Conservation (phyloP, 1,140 invertebrate genomes). For the Lucilia cuprina region DNA sequence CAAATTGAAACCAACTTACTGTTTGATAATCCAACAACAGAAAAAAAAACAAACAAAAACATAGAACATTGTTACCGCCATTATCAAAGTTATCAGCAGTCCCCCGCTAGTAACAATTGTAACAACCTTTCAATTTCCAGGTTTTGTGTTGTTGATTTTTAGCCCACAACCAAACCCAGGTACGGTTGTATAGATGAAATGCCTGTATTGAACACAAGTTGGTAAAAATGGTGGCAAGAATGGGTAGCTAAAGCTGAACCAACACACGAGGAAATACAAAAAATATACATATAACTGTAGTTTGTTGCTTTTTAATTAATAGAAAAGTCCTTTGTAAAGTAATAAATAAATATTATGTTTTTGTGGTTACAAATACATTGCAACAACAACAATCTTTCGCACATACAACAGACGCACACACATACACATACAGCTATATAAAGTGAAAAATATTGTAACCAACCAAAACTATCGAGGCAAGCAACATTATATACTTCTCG, state of each 20-base stretch:
- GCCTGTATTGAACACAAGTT: background rate
- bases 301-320: slow-evolving; percentile 64
- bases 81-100: background rate
- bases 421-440: no score
- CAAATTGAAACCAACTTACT: slow-evolving; percentile 16
- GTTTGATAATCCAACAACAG: slow-evolving; percentile 3
- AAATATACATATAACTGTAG: background rate
- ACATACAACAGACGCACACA: background rate
- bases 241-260: background rate
- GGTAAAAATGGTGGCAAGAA: no score
- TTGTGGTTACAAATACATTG: slow-evolving; percentile 44
- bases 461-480: background rate
- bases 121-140: background rate
- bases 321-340: slow-evolving; percentile 63
- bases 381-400: background rate
- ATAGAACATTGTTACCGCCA: background rate
- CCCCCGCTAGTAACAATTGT: background rate
- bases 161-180: background rate
- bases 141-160: background rate
- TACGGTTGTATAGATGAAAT: background rate
- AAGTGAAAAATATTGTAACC: background rate
- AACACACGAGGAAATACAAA: background rate
- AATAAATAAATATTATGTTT: slow-evolving; percentile 63
- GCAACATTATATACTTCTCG: background rate
- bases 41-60: slow-evolving; percentile 21